Conservation (phyloP, 1,140 invertebrate species). For the Eriosoma lanigerum region DNA sequence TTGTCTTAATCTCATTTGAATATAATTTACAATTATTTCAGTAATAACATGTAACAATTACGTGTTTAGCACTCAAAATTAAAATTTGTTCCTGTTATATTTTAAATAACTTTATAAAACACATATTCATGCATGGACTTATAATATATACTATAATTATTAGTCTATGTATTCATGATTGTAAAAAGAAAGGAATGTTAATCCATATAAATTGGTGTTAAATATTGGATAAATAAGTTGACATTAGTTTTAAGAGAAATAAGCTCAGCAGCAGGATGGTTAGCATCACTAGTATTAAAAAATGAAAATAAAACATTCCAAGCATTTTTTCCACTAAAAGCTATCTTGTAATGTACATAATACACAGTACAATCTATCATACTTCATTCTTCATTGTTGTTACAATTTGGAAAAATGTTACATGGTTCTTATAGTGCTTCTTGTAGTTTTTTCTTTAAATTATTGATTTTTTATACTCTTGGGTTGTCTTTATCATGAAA, state of each 20-base stretch:
- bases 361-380: not conserved
- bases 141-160: too few relatives aligned
- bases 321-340: slow-evolving; percentile 15
- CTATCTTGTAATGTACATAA: slow-evolving; percentile 4
- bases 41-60: slow-evolving; percentile 5
- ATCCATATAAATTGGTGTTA: slow-evolving; percentile 12
- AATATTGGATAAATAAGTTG: slow-evolving; percentile 24
- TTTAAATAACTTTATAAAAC: slow-evolving; percentile 6
- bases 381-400: slow-evolving; percentile 12
- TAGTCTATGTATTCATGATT: slow-evolving; percentile 16
- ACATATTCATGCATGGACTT: too few relatives aligned
- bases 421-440: not conserved
- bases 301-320: not conserved
- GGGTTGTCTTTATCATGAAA: not conserved
- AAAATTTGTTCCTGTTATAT: not conserved
- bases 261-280: slow-evolving; percentile 30
- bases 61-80: not conserved
- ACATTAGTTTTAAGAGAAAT: not conserved
- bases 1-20: slow-evolving; percentile 20
- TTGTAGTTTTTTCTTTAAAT: not conserved
- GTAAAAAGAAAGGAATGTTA: not conserved
- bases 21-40: slow-evolving; percentile 18
- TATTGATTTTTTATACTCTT: not conserved
- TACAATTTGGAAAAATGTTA: not conserved
- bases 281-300: not conserved